phyloP scores from a whole-genome alignment of 2,113 vertebrate species.

The Elaphurus davidianus region DNA sequence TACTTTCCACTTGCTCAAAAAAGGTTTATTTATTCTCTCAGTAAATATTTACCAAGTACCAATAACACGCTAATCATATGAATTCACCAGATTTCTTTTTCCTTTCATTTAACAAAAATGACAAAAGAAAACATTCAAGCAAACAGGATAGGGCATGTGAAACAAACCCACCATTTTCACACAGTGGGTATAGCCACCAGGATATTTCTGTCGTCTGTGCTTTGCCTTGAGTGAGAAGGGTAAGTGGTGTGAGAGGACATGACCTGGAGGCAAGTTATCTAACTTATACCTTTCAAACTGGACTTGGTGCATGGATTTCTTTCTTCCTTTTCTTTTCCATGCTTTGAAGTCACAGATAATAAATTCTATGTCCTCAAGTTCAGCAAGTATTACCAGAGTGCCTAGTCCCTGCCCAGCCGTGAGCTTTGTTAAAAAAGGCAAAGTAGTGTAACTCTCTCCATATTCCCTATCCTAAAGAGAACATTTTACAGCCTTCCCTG shows the following conservation, averaged over 20 bases:
- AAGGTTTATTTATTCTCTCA: not conserved
- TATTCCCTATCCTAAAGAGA: not conserved
- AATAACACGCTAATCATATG: not conserved
- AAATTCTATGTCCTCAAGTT: not conserved
- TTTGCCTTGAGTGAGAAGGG: not conserved
- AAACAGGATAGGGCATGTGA: not conserved
- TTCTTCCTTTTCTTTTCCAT: conserved; percentile 16
- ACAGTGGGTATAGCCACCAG: not conserved
- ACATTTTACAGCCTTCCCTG: not conserved
- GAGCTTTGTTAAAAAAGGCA: not conserved
- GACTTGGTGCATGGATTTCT: not conserved
- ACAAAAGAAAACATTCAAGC: not conserved
- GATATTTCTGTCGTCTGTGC: too few relatives aligned
- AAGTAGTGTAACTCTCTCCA: not conserved
- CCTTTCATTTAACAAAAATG: not conserved
- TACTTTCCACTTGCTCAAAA: not conserved
- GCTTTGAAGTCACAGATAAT: not conserved
- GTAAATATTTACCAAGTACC: not conserved
- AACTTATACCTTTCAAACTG: not conserved
- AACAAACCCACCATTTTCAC: not conserved
- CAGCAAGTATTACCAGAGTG: not conserved
- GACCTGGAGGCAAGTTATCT: not conserved
- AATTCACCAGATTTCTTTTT: not conserved
- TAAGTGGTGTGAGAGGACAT: not conserved
- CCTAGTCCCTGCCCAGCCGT: not conserved